A percentile compares a stretch with the other conserved stretches of the same genome.
These are phyloP conservation scores for Protobothrops mucrosquamatus DNA, from an alignment of 2,113 vertebrate genomes.

Conservation along the genomic window DNA sequence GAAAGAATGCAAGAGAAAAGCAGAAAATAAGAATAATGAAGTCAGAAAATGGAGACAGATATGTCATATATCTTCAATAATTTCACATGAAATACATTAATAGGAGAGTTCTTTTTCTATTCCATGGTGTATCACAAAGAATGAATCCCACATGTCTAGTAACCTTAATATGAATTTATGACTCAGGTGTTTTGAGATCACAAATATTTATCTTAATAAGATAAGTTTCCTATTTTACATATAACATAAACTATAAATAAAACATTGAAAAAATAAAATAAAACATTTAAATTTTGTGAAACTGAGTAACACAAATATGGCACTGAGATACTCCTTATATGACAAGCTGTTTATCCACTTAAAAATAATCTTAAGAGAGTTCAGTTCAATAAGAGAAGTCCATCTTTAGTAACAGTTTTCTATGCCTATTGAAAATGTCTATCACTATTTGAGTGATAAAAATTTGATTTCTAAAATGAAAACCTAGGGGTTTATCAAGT, in stretches of 20 bases:
- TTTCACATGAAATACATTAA: conserved; percentile 24
- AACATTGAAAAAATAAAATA: neutral
- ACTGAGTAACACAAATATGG: neutral
- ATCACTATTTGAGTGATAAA: neutral
- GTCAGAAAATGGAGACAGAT: neutral
- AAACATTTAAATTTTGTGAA: conserved; percentile 18
- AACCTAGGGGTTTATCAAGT: neutral
- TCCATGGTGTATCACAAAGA: conserved; percentile 20
- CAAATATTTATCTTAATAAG: conserved; percentile 56
- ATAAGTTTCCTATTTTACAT: conserved; percentile 57
- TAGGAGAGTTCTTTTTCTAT: conserved; percentile 21
- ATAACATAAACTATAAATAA: neutral
- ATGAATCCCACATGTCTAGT: conserved; percentile 27
- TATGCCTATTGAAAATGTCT: neutral
- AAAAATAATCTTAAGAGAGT: conserved; percentile 36
- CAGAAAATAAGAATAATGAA: neutral
- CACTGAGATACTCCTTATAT: neutral
- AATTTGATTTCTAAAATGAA: conserved; percentile 20
- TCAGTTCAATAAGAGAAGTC: neutral
- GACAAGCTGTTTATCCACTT: conserved; percentile 60
- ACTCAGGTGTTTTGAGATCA: conserved; percentile 40
- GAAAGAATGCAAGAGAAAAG: neutral
- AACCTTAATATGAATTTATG: conserved; percentile 67
- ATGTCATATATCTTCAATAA: conserved; percentile 15
- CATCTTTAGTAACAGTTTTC: neutral